Evolutionary conservation across 2,888 invertebrate genomes (phyloP), one percentile per base, ranked within the genome.

Genomic region (Chymomyza amoena): DNA sequence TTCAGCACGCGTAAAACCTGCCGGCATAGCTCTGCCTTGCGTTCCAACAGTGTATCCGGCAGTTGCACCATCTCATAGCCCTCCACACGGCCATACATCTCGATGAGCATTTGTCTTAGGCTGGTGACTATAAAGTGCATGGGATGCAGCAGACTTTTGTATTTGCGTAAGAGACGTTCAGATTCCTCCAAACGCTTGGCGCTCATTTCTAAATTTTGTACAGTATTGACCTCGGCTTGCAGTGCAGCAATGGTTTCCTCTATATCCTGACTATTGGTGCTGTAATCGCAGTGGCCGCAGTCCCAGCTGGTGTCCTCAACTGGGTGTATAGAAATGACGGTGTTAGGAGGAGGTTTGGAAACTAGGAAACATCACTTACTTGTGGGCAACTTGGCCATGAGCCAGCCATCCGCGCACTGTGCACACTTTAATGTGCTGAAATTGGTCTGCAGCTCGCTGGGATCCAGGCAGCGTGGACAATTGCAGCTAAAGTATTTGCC

Each of bases 401-500:
- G 92, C 62, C 95, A 91, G 0, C 96, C 96, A 76, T 95, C 94
- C 75, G 95, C 95, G 85, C 96, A 96, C 90, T 95, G 95, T 79
- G 93, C 94, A 86, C 97, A 97, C 89, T 95, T 96, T 1, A 97
- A 90, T 0, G 96, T 86, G 77, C 96, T 95, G 88, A 96, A 93
- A 87, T 96, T 94, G 0, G 97, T 96, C 9, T 95, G 95, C 60
- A 97, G 91, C 89, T 97, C 97, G 0, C 95, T 95, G 10, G 96
- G 95, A 90, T 97, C 97, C 1, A 93, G 92, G 88, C 97, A 97
- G 64, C 97, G 93, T 3, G 92, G 85, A 81, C 97, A 97, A 39
- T 93, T 93, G 90, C 97, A 97, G 18, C 93, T 93, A 90, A 97
- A 97, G 91, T 95, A 96, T 93, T 97, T 97, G 36, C 96, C 95